These are phyloP conservation scores for Vicugna pacos DNA, from an alignment of 2,113 vertebrate genomes.

Conservation along the genomic window DNA sequence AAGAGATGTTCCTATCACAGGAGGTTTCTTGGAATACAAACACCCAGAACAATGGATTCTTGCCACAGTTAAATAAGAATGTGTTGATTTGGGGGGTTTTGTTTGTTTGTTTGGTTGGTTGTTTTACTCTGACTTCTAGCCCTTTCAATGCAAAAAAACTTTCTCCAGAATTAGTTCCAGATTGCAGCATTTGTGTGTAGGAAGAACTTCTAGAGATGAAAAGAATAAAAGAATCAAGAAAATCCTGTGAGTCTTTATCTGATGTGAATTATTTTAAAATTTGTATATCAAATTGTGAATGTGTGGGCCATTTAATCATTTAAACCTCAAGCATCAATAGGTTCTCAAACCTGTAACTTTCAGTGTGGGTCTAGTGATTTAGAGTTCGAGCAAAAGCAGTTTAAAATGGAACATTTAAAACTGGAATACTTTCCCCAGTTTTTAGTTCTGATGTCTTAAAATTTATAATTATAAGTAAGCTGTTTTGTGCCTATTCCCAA, in stretches of 20 bases:
- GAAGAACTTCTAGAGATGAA: background rate
- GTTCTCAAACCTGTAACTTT: background rate
- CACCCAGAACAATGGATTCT: background rate
- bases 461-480: background rate
- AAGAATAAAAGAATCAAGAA: background rate
- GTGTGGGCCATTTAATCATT: background rate
- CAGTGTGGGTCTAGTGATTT: background rate
- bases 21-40: background rate
- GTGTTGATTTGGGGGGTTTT: background rate
- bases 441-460: background rate
- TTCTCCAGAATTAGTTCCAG: constrained; percentile 13
- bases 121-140: background rate
- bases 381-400: background rate
- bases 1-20: background rate
- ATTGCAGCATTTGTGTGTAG: background rate
- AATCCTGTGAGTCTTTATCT: background rate
- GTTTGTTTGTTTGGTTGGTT: background rate
- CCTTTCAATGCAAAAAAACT: background rate
- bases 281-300: background rate
- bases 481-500: background rate
- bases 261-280: background rate
- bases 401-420: background rate
- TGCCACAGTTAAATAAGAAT: background rate
- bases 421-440: background rate
- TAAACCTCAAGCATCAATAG: background rate